phyloP scores from a whole-genome alignment of 2,113 vertebrate species.

The Hypanus sabinus region DNA sequence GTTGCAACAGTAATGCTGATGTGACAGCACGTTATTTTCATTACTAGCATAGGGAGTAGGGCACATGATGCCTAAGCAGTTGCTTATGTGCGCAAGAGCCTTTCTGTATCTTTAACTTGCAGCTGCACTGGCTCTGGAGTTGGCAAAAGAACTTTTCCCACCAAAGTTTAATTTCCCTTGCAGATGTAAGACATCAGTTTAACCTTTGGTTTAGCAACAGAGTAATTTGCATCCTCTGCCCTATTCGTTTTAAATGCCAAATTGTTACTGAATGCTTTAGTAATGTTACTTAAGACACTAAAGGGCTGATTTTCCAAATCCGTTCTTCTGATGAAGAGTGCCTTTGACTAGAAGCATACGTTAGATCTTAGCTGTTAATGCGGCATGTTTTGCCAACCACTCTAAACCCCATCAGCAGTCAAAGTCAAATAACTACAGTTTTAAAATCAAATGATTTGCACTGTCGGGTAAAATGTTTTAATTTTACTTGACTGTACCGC shows the following conservation, averaged over 20 bases:
- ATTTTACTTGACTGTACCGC: neutral
- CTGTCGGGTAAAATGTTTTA: neutral
- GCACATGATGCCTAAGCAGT: neutral
- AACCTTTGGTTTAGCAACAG: conserved; percentile 2
- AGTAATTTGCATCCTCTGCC: neutral
- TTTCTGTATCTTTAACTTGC: conserved; percentile 21
- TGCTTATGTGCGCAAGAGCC: neutral
- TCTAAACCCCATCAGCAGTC: neutral
- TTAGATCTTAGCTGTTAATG: neutral
- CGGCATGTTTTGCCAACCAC: neutral
- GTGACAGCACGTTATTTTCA: neutral
- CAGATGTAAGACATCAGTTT: neutral
- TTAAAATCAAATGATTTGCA: neutral
- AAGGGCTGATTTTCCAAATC: neutral
- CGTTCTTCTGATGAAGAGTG: neutral
- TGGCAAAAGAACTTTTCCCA: conserved; percentile 32
- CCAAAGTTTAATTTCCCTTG: neutral
- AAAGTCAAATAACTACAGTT: neutral
- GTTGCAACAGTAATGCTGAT: neutral
- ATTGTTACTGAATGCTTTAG: neutral
- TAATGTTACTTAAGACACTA: neutral
- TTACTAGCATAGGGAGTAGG: neutral
- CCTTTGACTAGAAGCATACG: neutral
- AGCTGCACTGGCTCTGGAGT: conserved; percentile 12
- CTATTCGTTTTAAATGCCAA: neutral